Percentiles rank a stretch among this genome's conserved stretches.
phyloP scores from a whole-genome alignment of 2,888 invertebrate species.

The Eupithecia exiguata region DNA sequence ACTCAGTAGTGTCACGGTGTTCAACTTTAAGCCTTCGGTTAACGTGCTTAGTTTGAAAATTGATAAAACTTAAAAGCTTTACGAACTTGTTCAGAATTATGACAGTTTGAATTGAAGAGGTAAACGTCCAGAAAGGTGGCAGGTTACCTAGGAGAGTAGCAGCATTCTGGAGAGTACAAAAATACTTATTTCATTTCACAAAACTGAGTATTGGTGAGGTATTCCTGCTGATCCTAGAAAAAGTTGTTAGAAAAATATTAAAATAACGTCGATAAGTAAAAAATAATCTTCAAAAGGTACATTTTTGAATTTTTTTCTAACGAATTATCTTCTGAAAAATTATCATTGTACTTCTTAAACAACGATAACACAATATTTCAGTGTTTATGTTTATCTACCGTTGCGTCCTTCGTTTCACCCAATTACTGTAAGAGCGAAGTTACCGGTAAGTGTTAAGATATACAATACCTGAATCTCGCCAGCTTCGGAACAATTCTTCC shows the following conservation, averaged over 20 bases:
- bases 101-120: background rate
- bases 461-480: background rate
- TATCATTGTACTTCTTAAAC: too few relatives aligned
- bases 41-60: background rate
- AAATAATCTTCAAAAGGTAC: background rate
- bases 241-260: too few relatives aligned
- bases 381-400: too few relatives aligned
- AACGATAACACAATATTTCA: too few relatives aligned
- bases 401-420: too few relatives aligned
- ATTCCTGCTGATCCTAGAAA: too few relatives aligned
- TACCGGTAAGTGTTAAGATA: background rate
- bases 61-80: background rate
- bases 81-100: background rate
- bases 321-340: background rate
- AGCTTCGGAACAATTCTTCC: background rate
- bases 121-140: background rate
- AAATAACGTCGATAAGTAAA: too few relatives aligned
- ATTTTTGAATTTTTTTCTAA: background rate
- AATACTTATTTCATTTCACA: too few relatives aligned
- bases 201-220: too few relatives aligned
- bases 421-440: background rate
- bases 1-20: background rate
- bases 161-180: too few relatives aligned
- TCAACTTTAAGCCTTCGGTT: background rate
- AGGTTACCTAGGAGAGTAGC: background rate